Evolutionary conservation across 2,113 vertebrate genomes (phyloP).

Genomic region (Theristicus caerulescens): DNA sequence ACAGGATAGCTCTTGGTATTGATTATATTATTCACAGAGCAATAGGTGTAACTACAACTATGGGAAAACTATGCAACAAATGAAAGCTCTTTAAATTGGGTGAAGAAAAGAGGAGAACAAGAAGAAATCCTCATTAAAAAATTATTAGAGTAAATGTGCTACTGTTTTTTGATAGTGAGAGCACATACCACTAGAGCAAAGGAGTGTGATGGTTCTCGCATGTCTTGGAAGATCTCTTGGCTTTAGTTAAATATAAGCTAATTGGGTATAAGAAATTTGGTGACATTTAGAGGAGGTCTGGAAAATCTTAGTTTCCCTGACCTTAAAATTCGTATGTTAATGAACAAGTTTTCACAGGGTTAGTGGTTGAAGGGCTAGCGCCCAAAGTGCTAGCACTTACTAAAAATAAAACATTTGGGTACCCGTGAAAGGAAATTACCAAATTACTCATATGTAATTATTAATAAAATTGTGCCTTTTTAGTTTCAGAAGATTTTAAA

Average conservation of each 20-base stretch:
- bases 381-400: neutral
- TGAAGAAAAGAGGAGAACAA: neutral
- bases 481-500: neutral
- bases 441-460: neutral
- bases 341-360: rapidly evolving
- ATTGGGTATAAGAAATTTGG: neutral
- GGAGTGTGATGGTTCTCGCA: neutral
- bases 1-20: neutral
- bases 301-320: neutral
- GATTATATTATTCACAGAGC: neutral
- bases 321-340: neutral
- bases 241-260: neutral
- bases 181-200: neutral
- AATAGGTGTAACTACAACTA: neutral
- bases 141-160: neutral
- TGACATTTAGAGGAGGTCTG: neutral
- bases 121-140: neutral
- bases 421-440: neutral
- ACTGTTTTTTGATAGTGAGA: neutral
- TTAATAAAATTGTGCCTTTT: neutral
- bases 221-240: neutral
- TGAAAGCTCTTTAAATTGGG: neutral
- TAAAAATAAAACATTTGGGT: neutral
- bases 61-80: neutral
- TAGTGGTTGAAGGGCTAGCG: neutral